These are phyloP conservation scores for Copidosoma aretas DNA, from an alignment of 2,888 invertebrate species.

Conservation along the genomic window DNA sequence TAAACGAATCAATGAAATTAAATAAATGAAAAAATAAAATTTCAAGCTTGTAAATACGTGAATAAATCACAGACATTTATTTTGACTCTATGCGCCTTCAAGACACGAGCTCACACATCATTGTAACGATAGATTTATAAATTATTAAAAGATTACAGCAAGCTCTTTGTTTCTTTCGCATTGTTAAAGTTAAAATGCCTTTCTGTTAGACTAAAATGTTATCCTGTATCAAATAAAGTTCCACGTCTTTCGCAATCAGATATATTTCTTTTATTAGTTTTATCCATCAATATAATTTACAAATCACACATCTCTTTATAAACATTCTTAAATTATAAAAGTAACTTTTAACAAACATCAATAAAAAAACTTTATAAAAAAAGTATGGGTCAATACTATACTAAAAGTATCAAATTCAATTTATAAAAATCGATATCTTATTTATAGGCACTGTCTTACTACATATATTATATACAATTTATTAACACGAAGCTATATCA, in stretches of 20 bases:
- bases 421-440: neutral
- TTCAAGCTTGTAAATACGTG: slow-evolving; percentile 43
- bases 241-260: slow-evolving; percentile 51
- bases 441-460: too few relatives aligned
- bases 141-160: slow-evolving; percentile 42
- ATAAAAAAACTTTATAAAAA: neutral
- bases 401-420: neutral
- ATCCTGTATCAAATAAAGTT: slow-evolving; percentile 56
- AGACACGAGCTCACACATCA: slow-evolving; percentile 44
- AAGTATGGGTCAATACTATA: neutral
- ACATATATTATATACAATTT: slow-evolving; percentile 12
- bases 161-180: slow-evolving; percentile 43
- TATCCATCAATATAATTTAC: neutral
- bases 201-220: slow-evolving; percentile 50
- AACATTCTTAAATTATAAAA: too few relatives aligned
- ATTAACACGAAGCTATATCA: slow-evolving; percentile 14
- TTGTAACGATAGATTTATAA: slow-evolving; percentile 48
- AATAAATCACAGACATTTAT: slow-evolving; percentile 50
- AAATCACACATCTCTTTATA: too few relatives aligned
- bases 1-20: slow-evolving; percentile 33
- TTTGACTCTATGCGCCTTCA: slow-evolving; percentile 48
- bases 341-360: neutral
- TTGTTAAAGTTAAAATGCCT: slow-evolving; percentile 44
- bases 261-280: slow-evolving; percentile 1
- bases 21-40: slow-evolving; percentile 50